Percentiles rank a stretch among this genome's conserved stretches.
These are phyloP conservation scores for Tachyglossus aculeatus DNA, from an alignment of 2,797 vertebrate genomes.

Conservation along the genomic window DNA sequence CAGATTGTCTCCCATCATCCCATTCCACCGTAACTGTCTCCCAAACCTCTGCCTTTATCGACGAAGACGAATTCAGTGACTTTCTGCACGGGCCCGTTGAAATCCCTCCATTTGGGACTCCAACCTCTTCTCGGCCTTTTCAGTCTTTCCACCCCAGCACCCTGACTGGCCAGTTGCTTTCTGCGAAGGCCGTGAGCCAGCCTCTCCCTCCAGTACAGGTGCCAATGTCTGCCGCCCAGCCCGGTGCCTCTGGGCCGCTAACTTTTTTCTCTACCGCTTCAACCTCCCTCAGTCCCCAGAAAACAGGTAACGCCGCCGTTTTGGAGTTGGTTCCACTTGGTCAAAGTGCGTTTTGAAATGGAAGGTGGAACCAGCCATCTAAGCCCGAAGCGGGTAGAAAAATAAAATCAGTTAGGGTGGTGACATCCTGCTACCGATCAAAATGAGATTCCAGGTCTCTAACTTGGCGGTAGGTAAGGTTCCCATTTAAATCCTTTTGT, in stretches of 20 bases:
- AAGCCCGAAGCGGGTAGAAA: no score
- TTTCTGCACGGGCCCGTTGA: conserved; percentile 94
- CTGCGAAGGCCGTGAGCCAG: conserved; percentile 82
- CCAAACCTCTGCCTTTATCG: conserved; percentile 81
- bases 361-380: no score
- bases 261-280: conserved; percentile 71
- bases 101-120: conserved; percentile 71
- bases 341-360: no score
- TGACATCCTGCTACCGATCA: no score
- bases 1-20: conserved; percentile 93
- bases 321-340: no score
- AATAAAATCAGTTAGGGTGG: no score
- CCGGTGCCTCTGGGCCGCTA: conserved; percentile 64
- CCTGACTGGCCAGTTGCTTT: conserved; percentile 70
- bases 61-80: conserved; percentile 96
- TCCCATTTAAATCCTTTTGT: no score
- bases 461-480: no score
- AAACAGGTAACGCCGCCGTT: conserved; percentile 76
- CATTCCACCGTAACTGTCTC: conserved; percentile 86
- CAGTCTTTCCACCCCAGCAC: conserved; percentile 75
- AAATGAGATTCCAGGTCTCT: no score
- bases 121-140: conserved; percentile 75
- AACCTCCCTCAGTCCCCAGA: conserved; percentile 69
- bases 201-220: conserved; percentile 85
- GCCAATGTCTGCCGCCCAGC: conserved; percentile 76